Evolutionary conservation across 2,113 vertebrate genomes (phyloP).

Genomic region (Callaeas wilsoni): DNA sequence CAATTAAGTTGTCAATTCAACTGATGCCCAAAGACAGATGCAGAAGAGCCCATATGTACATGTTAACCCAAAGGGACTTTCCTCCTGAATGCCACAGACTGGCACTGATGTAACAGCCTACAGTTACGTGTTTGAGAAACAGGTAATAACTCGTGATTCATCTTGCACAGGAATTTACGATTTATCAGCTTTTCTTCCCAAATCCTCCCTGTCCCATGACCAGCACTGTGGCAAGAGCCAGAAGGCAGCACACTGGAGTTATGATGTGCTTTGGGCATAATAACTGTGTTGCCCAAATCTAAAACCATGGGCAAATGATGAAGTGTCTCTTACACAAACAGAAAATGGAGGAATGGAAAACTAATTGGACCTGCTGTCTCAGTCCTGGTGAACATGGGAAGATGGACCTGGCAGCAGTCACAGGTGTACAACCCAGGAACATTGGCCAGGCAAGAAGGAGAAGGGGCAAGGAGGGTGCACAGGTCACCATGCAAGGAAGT

Average conservation of each 20-base stretch:
- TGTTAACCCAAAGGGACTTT: not conserved
- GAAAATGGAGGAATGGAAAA: not conserved
- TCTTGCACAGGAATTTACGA: not conserved
- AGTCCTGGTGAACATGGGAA: not conserved
- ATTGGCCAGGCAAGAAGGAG: not conserved
- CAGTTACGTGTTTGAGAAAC: not conserved
- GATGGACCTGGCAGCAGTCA: not conserved
- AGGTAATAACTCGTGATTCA: not conserved
- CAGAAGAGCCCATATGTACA: fast-evolving
- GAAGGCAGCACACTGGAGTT: not conserved
- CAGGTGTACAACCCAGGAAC: not conserved
- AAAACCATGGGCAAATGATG: not conserved
- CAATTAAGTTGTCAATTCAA: not conserved
- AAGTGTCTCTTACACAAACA: not conserved
- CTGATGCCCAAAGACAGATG: not conserved
- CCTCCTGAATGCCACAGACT: not conserved
- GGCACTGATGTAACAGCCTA: not conserved
- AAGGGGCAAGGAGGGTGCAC: not conserved
- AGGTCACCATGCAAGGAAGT: not conserved
- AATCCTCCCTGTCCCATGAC: not conserved
- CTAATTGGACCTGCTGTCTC: not conserved
- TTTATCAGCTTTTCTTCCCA: not conserved
- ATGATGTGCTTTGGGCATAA: not conserved
- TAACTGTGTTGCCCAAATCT: not conserved
- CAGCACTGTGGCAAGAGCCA: not conserved